phyloP scores from a whole-genome alignment of 2,888 invertebrate species.

The Cephus runcator region DNA sequence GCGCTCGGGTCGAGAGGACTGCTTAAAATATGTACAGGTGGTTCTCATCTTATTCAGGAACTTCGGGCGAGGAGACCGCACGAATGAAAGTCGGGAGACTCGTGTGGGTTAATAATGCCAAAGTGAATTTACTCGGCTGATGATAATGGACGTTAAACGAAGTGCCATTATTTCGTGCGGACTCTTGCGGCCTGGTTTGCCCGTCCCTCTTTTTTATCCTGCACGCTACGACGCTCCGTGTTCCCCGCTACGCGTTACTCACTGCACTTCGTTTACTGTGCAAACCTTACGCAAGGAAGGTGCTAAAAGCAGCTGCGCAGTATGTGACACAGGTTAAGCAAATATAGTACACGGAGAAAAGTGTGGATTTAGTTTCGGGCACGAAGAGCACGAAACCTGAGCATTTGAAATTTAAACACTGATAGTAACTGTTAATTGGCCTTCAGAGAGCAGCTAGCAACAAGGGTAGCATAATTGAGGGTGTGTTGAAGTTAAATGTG shows the following conservation, averaged over 20 bases:
- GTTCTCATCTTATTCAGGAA: background rate
- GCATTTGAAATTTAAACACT: background rate
- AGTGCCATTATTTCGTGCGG: background rate
- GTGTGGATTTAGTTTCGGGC: background rate
- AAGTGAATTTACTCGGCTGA: conserved; percentile 3
- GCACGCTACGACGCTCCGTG: background rate
- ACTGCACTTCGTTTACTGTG: background rate
- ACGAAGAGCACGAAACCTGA: background rate
- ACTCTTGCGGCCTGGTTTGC: background rate
- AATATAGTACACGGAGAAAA: background rate
- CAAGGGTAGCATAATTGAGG: background rate
- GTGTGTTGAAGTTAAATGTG: background rate
- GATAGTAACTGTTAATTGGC: background rate
- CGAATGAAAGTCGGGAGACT: background rate
- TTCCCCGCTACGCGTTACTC: background rate
- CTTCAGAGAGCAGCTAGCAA: background rate
- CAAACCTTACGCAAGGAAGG: background rate
- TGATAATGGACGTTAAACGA: background rate
- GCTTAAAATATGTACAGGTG: background rate
- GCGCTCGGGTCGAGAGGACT: background rate
- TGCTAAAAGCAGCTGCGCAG: background rate
- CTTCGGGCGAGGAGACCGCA: background rate
- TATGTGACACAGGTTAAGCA: background rate
- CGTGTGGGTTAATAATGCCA: background rate
- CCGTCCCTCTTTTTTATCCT: background rate